Conservation (phyloP, 1,140 invertebrate species). For the Contarinia nasturtii region DNA sequence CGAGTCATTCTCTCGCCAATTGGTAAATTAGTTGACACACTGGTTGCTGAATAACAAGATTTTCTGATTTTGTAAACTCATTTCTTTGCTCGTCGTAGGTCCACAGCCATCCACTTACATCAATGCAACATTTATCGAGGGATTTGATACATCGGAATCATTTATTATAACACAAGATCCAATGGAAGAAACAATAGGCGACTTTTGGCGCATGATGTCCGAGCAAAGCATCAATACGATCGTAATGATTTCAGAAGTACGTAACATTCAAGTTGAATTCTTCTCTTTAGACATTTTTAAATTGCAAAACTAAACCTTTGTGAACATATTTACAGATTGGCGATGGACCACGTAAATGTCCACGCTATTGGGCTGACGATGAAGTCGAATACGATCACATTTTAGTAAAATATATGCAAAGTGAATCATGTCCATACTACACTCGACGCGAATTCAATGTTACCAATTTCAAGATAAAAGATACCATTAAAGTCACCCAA, state of each 20-base stretch:
- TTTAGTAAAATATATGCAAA: conserved; percentile 65
- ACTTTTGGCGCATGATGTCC: conserved; percentile 94
- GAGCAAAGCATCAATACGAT: conserved; percentile 81
- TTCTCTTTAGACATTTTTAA: too few relatives aligned
- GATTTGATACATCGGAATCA: conserved; percentile 81
- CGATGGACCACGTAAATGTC: conserved; percentile 59
- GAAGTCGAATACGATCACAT: conserved; percentile 66
- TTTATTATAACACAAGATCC: conserved; percentile 95
- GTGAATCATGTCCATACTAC: conserved; percentile 73
- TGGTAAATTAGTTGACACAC: too few relatives aligned
- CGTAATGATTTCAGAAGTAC: conserved; percentile 85
- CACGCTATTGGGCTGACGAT: conserved; percentile 82
- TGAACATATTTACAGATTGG: too few relatives aligned
- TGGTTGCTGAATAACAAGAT: too few relatives aligned
- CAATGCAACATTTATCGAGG: conserved; percentile 92
- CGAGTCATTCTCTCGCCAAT: conserved; percentile 51
- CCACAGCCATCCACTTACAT: conserved; percentile 88
- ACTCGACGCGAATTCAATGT: conserved; percentile 64
- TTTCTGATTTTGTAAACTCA: conserved; percentile 31
- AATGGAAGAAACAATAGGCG: conserved; percentile 64
- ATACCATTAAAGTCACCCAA: conserved; percentile 53
- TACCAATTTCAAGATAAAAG: conserved; percentile 55
- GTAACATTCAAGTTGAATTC: conserved; percentile 17
- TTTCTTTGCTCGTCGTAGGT: conserved; percentile 31
- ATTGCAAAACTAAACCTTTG: too few relatives aligned